Percentiles rank a stretch among this genome's conserved stretches.
Conservation (phyloP, 92 coral and sea anemone species). For the Epizoanthus illoricatus region DNA sequence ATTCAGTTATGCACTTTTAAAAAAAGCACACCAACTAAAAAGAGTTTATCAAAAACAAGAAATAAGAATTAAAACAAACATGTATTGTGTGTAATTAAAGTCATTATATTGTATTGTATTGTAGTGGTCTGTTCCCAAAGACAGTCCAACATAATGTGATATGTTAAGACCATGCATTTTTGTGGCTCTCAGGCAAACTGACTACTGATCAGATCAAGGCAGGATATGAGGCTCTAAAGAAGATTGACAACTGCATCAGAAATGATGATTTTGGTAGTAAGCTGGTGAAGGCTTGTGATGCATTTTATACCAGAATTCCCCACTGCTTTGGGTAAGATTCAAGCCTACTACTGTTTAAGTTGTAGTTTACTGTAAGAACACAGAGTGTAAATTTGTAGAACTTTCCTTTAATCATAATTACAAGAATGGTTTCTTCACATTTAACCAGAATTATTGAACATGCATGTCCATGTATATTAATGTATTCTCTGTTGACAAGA, state of each 20-base stretch:
- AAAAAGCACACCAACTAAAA: too few species aligned
- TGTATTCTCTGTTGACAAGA: neutral
- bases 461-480: too few species aligned
- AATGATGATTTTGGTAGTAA: constrained; percentile 78
- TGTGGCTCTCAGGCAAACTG: constrained; percentile 68
- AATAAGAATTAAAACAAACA: too few species aligned
- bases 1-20: too few species aligned
- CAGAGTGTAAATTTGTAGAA: neutral
- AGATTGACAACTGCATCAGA: constrained; percentile 82
- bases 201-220: constrained; percentile 96
- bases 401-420: too few species aligned
- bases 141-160: too few species aligned
- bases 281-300: constrained; percentile 89
- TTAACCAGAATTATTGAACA: too few species aligned
- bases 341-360: neutral
- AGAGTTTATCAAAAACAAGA: too few species aligned
- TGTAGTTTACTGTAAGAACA: neutral
- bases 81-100: too few species aligned
- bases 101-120: too few species aligned
- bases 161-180: too few species aligned
- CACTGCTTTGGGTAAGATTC: constrained; percentile 91
- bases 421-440: too few species aligned
- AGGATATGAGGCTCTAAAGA: constrained; percentile 87
- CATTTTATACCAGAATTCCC: constrained; percentile 93
- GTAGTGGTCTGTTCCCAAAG: neutral